Conservation (phyloP, 2,797 vertebrate species). For the Philypnodon macrostomus region DNA sequence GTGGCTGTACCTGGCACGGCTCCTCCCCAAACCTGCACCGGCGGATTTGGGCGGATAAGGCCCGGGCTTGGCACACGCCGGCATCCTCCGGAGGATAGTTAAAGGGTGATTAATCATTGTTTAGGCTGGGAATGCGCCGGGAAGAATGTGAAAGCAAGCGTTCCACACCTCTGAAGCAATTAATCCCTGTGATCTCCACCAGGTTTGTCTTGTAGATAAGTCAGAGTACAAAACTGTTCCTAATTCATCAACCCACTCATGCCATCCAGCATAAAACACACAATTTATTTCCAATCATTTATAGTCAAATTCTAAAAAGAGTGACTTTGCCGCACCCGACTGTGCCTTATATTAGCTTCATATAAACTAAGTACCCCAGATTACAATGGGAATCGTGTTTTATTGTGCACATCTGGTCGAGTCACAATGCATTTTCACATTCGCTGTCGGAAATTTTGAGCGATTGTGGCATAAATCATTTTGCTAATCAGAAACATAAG, state of each 20-base stretch:
- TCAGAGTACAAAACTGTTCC: conserved; percentile 97
- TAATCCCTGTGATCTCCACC: conserved; percentile 99
- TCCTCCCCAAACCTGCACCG: conserved; percentile 76
- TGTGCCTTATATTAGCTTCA: conserved; percentile 98
- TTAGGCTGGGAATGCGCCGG: conserved; percentile 94
- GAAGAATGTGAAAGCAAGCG: conserved; percentile 97
- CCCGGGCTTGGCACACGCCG: conserved; percentile 95
- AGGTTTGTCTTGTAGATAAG: conserved; percentile 99
- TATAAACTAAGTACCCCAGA: conserved; percentile 99
- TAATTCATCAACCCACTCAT: conserved; percentile 99
- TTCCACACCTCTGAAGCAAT: conserved; percentile 99
- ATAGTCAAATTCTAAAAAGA: conserved; percentile 98
- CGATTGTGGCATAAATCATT: conserved; percentile 99
- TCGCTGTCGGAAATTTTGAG: conserved; percentile 99
- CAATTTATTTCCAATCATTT: conserved; percentile 99
- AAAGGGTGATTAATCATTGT: conserved; percentile 99
- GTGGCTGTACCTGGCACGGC: conserved; percentile 84
- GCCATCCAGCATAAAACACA: conserved; percentile 99
- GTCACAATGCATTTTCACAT: conserved; percentile 99
- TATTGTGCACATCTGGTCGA: conserved; percentile 99
- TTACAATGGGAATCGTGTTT: conserved; percentile 99
- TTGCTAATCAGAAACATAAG: conserved; percentile 99
- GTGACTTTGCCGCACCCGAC: conserved; percentile 98
- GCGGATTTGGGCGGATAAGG: conserved; percentile 98
- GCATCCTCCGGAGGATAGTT: conserved; percentile 98